Evolutionary conservation across 1,140 invertebrate species (phyloP).

Genomic region (Listronotus bonariensis): DNA sequence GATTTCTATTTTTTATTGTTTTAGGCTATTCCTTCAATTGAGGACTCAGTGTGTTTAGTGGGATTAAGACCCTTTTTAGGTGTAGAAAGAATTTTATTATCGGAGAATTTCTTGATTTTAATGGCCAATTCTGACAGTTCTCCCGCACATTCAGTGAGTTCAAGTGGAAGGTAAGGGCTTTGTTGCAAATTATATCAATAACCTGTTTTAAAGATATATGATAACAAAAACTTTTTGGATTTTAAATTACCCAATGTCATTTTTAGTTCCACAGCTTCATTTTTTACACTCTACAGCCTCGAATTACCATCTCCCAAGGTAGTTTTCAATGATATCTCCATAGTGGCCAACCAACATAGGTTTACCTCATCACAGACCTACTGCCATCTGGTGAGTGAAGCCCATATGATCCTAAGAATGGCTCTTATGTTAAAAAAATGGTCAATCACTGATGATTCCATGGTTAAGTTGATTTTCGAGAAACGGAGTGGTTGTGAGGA

Average conservation of each 20-base stretch:
- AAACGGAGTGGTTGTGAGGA: constrained; percentile 53
- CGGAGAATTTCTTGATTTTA: constrained; percentile 67
- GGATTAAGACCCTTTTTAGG: constrained; percentile 75
- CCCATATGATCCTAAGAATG: constrained; percentile 65
- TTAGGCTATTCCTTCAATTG: constrained; percentile 63
- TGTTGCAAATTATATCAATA: neutral
- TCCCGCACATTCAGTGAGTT: constrained; percentile 54
- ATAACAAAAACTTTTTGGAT: too few relatives aligned
- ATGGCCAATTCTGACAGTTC: constrained; percentile 66
- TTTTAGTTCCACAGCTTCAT: constrained; percentile 50
- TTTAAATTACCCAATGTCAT: neutral
- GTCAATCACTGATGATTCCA: constrained; percentile 43
- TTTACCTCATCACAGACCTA: constrained; percentile 66
- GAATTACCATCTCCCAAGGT: constrained; percentile 64
- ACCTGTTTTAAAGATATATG: too few relatives aligned
- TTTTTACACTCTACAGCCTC: constrained; percentile 71
- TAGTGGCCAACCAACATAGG: constrained; percentile 67
- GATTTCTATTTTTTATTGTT: neutral
- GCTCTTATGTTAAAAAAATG: constrained; percentile 55
- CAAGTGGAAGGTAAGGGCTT: constrained; percentile 50
- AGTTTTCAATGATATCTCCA: constrained; percentile 69
- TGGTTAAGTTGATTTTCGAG: constrained; percentile 43
- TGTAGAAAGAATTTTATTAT: constrained; percentile 67
- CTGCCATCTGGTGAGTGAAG: constrained; percentile 68
- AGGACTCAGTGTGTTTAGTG: constrained; percentile 72